Evolutionary conservation across 2,797 vertebrate species (phyloP).

Genomic region (Lindbergichthys nudifrons): DNA sequence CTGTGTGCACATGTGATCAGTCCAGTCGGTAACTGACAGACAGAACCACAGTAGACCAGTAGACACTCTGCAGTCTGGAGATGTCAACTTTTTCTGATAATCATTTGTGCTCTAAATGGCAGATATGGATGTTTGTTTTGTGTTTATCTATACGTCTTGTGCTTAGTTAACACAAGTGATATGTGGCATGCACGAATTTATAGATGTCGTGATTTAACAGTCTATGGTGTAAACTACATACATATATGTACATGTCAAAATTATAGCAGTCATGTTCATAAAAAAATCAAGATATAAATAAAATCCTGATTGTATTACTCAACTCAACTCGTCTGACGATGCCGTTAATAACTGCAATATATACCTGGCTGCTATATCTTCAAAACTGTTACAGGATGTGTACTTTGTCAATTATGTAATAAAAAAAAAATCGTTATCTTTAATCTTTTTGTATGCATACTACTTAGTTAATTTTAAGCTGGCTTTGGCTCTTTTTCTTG

Average conservation of each 20-base stretch:
- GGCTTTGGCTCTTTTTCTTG: too few relatives aligned
- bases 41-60: neutral
- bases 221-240: neutral
- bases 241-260: neutral
- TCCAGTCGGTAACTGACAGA: slow-evolving; percentile 23
- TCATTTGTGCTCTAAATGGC: neutral
- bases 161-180: neutral
- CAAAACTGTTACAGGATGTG: too few relatives aligned
- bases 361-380: too few relatives aligned
- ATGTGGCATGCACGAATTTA: neutral
- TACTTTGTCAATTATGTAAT: too few relatives aligned
- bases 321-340: neutral
- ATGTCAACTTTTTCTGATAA: neutral
- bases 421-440: too few relatives aligned
- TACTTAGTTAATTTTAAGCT: too few relatives aligned
- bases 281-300: neutral
- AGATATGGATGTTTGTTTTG: neutral
- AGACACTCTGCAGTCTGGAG: neutral
- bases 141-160: neutral
- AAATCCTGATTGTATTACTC: neutral
- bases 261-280: neutral
- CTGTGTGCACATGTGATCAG: slow-evolving; percentile 56
- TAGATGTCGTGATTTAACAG: neutral
- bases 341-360: too few relatives aligned
- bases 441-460: too few relatives aligned